Conservation (phyloP, 2,888 invertebrate species). For the Colostygia pectinataria region DNA sequence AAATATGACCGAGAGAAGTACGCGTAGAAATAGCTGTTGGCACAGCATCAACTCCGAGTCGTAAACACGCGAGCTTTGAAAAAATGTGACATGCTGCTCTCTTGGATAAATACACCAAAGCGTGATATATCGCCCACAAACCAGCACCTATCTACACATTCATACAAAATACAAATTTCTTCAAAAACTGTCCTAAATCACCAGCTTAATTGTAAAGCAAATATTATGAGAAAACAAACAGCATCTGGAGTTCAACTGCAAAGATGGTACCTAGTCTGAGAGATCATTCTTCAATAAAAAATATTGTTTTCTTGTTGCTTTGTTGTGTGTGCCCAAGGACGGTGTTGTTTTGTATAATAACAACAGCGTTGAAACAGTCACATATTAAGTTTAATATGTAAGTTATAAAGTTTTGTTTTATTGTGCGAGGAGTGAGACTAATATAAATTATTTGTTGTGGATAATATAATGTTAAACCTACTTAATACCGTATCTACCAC, state of each 20-base stretch:
- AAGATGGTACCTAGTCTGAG: too few species aligned
- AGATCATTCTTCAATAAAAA: too few species aligned
- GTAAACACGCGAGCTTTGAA: conserved; percentile 61
- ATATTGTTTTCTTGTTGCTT: conserved; percentile 1
- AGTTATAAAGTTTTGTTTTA: too few species aligned
- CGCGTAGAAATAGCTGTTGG: conserved; percentile 73
- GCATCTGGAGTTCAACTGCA: conserved; percentile 33
- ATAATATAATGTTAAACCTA: too few species aligned
- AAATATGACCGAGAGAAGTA: conserved; percentile 40
- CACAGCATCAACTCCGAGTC: conserved; percentile 62
- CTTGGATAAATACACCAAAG: conserved; percentile 58
- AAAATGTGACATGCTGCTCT: conserved; percentile 60
- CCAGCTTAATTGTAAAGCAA: conserved; percentile 50
- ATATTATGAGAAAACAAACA: conserved; percentile 37
- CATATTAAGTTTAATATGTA: too few species aligned
- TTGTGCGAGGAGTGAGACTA: too few species aligned
- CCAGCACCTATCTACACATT: conserved; percentile 39
- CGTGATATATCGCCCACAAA: conserved; percentile 52
- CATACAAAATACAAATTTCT: conserved; percentile 47
- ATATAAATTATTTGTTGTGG: too few species aligned
- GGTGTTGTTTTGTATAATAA: background rate
- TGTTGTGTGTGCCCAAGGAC: background rate
- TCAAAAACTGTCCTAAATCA: conserved; percentile 63
- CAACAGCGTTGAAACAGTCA: too few species aligned
- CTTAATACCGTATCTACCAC: too few species aligned